These are phyloP conservation scores for Eurypyga helias DNA, from an alignment of 2,113 vertebrate genomes.

Conservation along the genomic window DNA sequence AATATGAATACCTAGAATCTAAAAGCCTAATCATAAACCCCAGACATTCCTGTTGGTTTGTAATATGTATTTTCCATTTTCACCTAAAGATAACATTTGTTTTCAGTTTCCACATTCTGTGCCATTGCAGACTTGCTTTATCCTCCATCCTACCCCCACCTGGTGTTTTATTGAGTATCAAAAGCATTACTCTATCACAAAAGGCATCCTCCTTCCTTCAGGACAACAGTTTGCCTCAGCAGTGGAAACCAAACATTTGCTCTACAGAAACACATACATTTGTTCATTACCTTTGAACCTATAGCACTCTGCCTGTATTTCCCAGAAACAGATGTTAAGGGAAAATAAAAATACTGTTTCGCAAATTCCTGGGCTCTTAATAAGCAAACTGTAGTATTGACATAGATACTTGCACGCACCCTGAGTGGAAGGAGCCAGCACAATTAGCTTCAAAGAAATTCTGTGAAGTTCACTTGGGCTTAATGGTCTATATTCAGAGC, in stretches of 20 bases:
- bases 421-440: background rate
- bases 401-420: background rate
- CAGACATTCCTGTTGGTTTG: rapidly evolving
- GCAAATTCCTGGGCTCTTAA: background rate
- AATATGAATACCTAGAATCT: background rate
- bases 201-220: background rate
- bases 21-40: background rate
- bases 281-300: background rate
- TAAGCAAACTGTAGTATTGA: background rate
- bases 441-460: background rate
- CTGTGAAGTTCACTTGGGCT: background rate
- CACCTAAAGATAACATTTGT: background rate
- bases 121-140: background rate
- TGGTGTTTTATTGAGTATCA: background rate
- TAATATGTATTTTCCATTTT: background rate
- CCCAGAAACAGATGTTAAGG: background rate
- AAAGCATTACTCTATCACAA: background rate
- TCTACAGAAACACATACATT: background rate
- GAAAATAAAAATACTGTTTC: background rate
- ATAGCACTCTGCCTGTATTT: background rate
- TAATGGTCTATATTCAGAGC: background rate
- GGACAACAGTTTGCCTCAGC: background rate
- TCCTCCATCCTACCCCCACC: background rate
- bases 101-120: background rate
- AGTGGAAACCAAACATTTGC: background rate